These are phyloP conservation scores for Drosophila melanica DNA, from an alignment of 1,140 invertebrate species.

Conservation along the genomic window DNA sequence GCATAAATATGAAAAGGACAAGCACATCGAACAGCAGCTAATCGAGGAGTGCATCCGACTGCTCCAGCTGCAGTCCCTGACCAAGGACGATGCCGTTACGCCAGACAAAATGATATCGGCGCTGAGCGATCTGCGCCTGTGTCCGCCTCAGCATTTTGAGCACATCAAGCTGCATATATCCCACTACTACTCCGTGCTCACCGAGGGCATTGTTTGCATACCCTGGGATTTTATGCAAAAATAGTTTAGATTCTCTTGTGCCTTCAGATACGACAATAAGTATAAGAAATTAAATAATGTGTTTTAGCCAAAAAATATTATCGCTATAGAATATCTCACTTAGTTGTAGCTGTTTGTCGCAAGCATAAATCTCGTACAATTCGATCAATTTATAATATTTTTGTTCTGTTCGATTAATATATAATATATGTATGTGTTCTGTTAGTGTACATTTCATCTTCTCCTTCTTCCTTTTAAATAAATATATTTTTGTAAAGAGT, in stretches of 20 bases:
- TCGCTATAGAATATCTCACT: no score
- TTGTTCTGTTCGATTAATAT: no score
- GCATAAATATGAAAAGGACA: slow-evolving; percentile 91
- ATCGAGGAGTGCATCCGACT: slow-evolving; percentile 87
- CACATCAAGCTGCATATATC: slow-evolving; percentile 91
- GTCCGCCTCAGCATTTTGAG: slow-evolving; percentile 83
- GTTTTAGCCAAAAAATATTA: background rate
- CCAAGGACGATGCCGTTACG: slow-evolving; percentile 95
- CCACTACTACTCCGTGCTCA: slow-evolving; percentile 95
- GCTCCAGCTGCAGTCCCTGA: slow-evolving; percentile 88
- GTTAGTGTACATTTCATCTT: no score
- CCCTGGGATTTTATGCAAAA: slow-evolving; percentile 93
- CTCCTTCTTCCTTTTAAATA: no score
- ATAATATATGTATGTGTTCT: no score
- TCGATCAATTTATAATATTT: no score
- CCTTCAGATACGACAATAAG: slow-evolving; percentile 55
- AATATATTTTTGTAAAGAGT: no score
- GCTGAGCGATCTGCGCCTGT: slow-evolving; percentile 88
- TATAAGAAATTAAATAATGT: slow-evolving; percentile 13
- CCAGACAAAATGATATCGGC: slow-evolving; percentile 95
- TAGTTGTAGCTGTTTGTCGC: background rate
- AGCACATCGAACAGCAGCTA: slow-evolving; percentile 90
- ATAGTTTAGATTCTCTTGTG: slow-evolving; percentile 53
- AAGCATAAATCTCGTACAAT: no score
- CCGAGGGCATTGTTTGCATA: slow-evolving; percentile 95